Conservation (phyloP, 2,888 invertebrate species). For the Vanessa cardui region DNA sequence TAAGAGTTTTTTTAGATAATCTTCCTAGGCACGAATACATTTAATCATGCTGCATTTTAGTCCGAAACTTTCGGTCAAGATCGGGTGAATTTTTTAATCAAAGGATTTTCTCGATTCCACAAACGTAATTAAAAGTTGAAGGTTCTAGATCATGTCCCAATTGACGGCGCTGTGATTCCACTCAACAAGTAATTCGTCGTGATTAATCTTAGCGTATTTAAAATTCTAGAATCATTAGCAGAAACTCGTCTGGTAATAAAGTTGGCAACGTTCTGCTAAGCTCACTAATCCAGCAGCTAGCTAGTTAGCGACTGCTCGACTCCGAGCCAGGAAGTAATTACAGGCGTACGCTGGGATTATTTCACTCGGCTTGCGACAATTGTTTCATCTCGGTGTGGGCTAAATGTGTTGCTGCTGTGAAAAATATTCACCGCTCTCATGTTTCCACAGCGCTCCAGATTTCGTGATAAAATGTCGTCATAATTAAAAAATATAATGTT, state of each 20-base stretch:
- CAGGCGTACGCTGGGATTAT: constrained; percentile 15
- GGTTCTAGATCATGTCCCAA: background rate
- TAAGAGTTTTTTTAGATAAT: too few relatives aligned
- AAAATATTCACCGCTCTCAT: constrained; percentile 1
- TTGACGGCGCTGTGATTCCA: background rate
- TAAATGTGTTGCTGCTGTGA: constrained; percentile 2
- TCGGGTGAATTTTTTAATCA: background rate
- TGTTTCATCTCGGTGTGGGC: constrained; percentile 14
- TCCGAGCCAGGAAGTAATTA: constrained; percentile 21
- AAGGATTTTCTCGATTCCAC: background rate
- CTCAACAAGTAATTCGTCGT: constrained; percentile 1
- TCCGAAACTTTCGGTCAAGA: too few relatives aligned
- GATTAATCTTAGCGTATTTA: background rate
- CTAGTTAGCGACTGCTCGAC: constrained; percentile 22
- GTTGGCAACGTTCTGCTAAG: constrained; percentile 18
- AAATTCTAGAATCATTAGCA: background rate
- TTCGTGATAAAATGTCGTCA: background rate
- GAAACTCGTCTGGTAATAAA: constrained; percentile 23
- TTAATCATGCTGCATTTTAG: too few relatives aligned
- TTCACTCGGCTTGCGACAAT: constrained; percentile 11
- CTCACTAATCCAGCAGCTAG: constrained; percentile 16
- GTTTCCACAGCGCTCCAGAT: background rate
- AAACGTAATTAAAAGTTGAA: background rate
- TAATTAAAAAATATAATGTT: too few relatives aligned
- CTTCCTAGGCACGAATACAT: too few relatives aligned